Evolutionary conservation across 2,888 invertebrate genomes (phyloP).

Genomic region (Diarsia rubi): DNA sequence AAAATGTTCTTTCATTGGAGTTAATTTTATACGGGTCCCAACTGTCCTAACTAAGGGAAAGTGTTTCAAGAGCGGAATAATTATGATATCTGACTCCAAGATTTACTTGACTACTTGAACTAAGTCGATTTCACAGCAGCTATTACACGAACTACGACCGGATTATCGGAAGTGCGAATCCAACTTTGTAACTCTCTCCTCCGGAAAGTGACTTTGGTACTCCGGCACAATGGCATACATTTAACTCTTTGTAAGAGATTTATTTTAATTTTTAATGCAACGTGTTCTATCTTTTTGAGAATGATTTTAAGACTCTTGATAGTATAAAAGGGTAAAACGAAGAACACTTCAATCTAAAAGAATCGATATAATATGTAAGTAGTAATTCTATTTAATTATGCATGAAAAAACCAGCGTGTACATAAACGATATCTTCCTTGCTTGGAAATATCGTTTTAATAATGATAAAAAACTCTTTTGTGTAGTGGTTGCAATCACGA

Average conservation of each 20-base stretch:
- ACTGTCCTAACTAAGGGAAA: slow-evolving; percentile 2
- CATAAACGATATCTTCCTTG: background rate
- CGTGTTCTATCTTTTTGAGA: slow-evolving; percentile 22
- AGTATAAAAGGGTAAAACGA: slow-evolving; percentile 39
- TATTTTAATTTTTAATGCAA: slow-evolving; percentile 54
- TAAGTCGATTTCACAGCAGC: slow-evolving; percentile 44
- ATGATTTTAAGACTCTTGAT: slow-evolving; percentile 34
- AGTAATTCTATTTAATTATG: background rate
- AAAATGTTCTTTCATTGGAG: background rate
- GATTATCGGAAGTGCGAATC: slow-evolving; percentile 58
- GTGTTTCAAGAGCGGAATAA: slow-evolving; percentile 27
- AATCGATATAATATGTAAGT: background rate
- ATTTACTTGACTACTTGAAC: slow-evolving; percentile 37
- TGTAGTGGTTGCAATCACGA: no score
- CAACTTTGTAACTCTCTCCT: slow-evolving; percentile 50
- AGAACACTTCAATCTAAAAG: background rate
- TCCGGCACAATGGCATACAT: slow-evolving; percentile 55
- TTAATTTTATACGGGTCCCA: background rate
- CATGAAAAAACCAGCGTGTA: background rate
- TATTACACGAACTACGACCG: slow-evolving; percentile 48
- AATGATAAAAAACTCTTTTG: background rate
- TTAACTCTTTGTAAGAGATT: slow-evolving; percentile 49
- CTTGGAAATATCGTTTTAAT: background rate
- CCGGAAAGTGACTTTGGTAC: slow-evolving; percentile 36
- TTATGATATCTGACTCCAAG: slow-evolving; percentile 9